Evolutionary conservation across 2,888 invertebrate genomes (phyloP).

Genomic region (Scaptomyza parva): DNA sequence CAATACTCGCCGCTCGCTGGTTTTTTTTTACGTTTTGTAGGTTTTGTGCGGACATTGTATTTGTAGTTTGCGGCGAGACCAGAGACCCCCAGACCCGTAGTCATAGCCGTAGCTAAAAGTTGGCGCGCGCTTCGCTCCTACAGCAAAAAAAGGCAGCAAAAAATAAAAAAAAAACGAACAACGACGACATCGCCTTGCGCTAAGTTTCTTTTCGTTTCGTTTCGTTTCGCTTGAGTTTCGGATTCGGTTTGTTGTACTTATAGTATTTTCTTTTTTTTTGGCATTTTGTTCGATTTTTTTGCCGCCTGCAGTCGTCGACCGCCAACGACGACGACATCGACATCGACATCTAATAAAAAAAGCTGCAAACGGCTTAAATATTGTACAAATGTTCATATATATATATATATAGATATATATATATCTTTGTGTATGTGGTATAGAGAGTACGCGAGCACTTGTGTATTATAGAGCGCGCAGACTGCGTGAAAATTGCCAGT

Average conservation of each 20-base stretch:
- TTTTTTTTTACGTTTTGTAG: conserved; percentile 16
- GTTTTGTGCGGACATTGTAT: conserved; percentile 58
- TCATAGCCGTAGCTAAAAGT: conserved; percentile 65
- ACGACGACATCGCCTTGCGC: conserved; percentile 53
- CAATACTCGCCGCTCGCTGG: conserved; percentile 47
- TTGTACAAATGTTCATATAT: too few species aligned
- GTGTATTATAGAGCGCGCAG: conserved; percentile 47
- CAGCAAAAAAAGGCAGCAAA: conserved; percentile 24
- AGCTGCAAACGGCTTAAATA: conserved; percentile 59
- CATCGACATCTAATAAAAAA: conserved; percentile 74
- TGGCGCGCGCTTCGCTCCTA: conserved; percentile 71
- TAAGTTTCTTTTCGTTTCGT: conserved; percentile 61
- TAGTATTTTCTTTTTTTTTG: conserved; percentile 61
- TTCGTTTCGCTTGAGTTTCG: conserved; percentile 60
- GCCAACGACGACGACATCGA: conserved; percentile 61
- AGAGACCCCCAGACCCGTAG: conserved; percentile 66
- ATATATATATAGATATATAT: neutral
- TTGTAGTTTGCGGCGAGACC: conserved; percentile 68
- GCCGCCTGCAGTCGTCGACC: conserved; percentile 63
- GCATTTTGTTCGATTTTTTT: conserved; percentile 77
- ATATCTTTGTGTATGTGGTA: neutral
- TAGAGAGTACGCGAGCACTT: conserved; percentile 46
- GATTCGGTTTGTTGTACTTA: conserved; percentile 65
- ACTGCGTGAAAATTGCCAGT: conserved; percentile 49
- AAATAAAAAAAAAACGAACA: conserved; percentile 18